These are phyloP conservation scores for Stratiomys singularior DNA, from an alignment of 2,888 invertebrate species.

Conservation along the genomic window DNA sequence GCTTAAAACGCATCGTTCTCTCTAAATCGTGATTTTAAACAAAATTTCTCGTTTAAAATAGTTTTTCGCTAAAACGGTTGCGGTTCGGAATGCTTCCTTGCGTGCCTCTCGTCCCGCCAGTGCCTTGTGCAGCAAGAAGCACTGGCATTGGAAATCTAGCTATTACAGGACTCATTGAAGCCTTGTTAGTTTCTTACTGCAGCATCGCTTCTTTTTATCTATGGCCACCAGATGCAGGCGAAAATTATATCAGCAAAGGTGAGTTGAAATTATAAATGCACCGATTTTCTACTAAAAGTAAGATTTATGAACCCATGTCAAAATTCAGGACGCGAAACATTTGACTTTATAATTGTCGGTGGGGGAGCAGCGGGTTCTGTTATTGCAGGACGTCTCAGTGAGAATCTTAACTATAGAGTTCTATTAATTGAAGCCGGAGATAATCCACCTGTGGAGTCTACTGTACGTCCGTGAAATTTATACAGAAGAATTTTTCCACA, in stretches of 20 bases:
- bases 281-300: background rate
- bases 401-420: slow-evolving; percentile 69
- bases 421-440: slow-evolving; percentile 74
- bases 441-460: slow-evolving; percentile 65
- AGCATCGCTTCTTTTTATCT: background rate
- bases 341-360: slow-evolving; percentile 57
- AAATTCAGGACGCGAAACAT: background rate
- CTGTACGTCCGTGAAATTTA: slow-evolving; percentile 54
- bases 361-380: slow-evolving; percentile 67
- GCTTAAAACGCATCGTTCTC: too few species aligned
- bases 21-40: too few species aligned
- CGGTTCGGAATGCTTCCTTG: too few species aligned
- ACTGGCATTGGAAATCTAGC: background rate
- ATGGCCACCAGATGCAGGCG: background rate
- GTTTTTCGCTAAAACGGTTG: too few species aligned
- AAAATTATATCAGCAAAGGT: background rate
- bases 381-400: slow-evolving; percentile 71
- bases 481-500: slow-evolving; percentile 52
- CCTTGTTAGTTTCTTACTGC: background rate
- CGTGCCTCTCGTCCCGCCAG: too few species aligned
- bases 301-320: background rate
- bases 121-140: background rate
- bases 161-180: background rate
- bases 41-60: too few species aligned
- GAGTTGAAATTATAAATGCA: background rate